Percentiles rank a stretch among this genome's conserved stretches.
Evolutionary conservation across 23 tunicate genomes (phyloP).

Genomic region (Trididemnum nubilum): DNA sequence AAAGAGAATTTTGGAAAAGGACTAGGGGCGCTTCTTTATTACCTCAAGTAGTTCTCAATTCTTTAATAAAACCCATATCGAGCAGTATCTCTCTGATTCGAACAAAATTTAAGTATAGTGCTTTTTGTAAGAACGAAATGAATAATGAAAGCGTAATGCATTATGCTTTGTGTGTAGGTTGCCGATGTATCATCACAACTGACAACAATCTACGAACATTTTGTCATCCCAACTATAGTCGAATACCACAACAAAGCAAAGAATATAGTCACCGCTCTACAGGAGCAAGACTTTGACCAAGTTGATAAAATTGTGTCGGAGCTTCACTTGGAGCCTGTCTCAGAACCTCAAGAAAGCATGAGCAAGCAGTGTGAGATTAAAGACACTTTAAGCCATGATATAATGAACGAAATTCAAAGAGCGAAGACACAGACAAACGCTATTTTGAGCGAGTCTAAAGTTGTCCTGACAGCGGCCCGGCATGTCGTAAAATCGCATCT

Average conservation of each 20-base stretch:
- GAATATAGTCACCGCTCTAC: not conserved
- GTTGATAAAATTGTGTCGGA: not conserved
- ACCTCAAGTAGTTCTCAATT: too few species aligned
- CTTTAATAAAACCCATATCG: too few species aligned
- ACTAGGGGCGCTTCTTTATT: too few species aligned
- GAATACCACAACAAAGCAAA: not conserved
- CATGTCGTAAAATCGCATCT: not conserved
- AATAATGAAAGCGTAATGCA: too few species aligned
- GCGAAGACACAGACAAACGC: not conserved
- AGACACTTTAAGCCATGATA: not conserved
- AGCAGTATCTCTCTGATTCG: too few species aligned
- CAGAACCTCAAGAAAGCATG: not conserved
- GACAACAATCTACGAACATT: not conserved
- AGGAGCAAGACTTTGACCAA: not conserved
- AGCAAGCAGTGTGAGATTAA: not conserved
- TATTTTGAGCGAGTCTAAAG: constrained; percentile 1
- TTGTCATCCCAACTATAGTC: not conserved
- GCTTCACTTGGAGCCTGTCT: not conserved
- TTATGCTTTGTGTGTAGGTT: not conserved
- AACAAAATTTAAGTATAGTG: too few species aligned
- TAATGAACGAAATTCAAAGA: not conserved
- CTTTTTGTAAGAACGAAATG: too few species aligned
- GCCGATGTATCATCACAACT: not conserved
- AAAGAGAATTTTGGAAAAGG: too few species aligned
- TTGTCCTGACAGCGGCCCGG: not conserved